phyloP scores from a whole-genome alignment of 2,888 invertebrate genomes.

The Blastobasis adustella region DNA sequence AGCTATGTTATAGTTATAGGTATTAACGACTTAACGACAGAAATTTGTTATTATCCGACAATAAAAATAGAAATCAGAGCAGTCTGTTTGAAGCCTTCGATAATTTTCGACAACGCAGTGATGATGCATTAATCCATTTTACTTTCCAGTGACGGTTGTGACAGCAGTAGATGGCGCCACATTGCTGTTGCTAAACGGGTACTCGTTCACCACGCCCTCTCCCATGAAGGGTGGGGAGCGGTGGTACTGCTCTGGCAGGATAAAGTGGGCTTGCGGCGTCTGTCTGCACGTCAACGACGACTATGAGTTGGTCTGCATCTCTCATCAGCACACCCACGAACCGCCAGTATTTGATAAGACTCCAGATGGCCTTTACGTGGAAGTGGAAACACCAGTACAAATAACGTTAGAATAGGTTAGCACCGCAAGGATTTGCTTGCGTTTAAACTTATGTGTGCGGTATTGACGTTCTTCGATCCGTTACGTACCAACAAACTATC shows the following conservation, averaged over 20 bases:
- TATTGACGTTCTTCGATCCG: too few relatives aligned
- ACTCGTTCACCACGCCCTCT: constrained; percentile 57
- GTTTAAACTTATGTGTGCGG: too few relatives aligned
- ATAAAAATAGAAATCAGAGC: too few relatives aligned
- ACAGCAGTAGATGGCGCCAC: constrained; percentile 62
- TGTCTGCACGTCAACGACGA: constrained; percentile 65
- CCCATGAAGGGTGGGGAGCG: constrained; percentile 59
- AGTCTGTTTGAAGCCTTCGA: too few relatives aligned
- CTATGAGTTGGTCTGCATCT: constrained; percentile 59
- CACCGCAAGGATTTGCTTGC: too few relatives aligned
- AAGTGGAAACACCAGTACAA: constrained; percentile 10
- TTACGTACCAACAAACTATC: too few relatives aligned
- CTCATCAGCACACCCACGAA: constrained; percentile 50
- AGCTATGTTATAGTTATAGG: too few relatives aligned
- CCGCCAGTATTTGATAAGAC: constrained; percentile 55
- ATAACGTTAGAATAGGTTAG: too few relatives aligned
- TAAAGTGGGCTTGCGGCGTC: constrained; percentile 50
- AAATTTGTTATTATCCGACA: too few relatives aligned
- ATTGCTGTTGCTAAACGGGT: constrained; percentile 59
- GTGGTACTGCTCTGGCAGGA: constrained; percentile 62
- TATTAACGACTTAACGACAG: too few relatives aligned
- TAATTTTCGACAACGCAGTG: too few relatives aligned
- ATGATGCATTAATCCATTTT: constrained; percentile 2
- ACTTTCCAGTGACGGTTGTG: constrained; percentile 59
- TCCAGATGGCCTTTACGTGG: constrained; percentile 47